phyloP scores from a whole-genome alignment of 2,888 invertebrate genomes.

The Limnephilus lunatus region DNA sequence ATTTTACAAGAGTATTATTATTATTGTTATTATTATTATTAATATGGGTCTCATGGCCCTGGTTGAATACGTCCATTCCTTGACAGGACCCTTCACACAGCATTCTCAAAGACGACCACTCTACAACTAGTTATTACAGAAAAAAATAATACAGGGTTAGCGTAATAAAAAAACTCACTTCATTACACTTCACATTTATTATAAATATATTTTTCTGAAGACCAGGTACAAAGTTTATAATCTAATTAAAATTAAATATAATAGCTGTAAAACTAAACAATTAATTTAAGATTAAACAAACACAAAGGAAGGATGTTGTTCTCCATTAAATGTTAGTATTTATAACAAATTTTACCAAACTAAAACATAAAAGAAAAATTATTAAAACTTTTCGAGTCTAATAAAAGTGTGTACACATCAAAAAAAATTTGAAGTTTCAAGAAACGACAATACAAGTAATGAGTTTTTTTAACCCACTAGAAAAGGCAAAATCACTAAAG shows the following conservation, averaged over 20 bases:
- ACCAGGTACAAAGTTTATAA: constrained; percentile 77
- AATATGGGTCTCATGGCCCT: not conserved
- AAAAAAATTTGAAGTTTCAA: not conserved
- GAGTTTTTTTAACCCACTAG: not conserved
- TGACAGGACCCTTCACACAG: not conserved
- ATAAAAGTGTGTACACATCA: not conserved
- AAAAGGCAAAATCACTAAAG: constrained; percentile 7
- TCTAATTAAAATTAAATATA: constrained; percentile 59
- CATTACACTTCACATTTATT: constrained; percentile 53
- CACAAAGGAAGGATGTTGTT: constrained; percentile 26
- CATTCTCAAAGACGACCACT: not conserved
- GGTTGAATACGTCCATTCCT: not conserved
- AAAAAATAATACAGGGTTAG: not conserved
- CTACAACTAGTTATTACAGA: not conserved
- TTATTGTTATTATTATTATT: too few species aligned
- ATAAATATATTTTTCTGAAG: constrained; percentile 60
- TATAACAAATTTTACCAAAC: constrained; percentile 39
- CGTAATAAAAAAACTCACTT: not conserved
- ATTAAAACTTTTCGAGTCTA: constrained; percentile 5
- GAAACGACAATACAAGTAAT: not conserved
- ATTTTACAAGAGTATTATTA: too few species aligned
- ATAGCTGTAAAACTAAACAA: constrained; percentile 27
- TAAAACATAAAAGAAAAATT: constrained; percentile 20
- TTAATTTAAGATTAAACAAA: constrained; percentile 47
- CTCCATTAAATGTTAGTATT: constrained; percentile 47